Percentiles rank a stretch among this genome's conserved stretches.
These are phyloP conservation scores for Patiria pectinifera DNA, from an alignment of 53 echinoderm and acorn worm species.

Conservation along the genomic window DNA sequence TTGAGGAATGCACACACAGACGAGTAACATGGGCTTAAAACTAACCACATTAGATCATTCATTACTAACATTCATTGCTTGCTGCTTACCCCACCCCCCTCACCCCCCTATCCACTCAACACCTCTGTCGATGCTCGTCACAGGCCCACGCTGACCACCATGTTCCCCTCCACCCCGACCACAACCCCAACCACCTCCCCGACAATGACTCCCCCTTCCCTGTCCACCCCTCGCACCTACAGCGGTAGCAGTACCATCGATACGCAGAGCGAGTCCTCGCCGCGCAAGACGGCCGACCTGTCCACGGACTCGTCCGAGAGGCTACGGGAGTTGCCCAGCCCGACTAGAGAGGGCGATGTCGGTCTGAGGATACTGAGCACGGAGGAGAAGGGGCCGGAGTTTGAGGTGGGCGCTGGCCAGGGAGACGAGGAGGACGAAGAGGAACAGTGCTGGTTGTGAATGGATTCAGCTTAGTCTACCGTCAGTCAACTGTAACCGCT, in stretches of 20 bases:
- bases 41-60: background rate
- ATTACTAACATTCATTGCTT: constrained; percentile 32
- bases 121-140: constrained; percentile 4
- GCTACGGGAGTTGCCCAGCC: constrained; percentile 36
- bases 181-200: constrained; percentile 90
- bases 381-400: background rate
- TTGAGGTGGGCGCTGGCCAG: background rate
- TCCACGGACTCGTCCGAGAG: constrained; percentile 69
- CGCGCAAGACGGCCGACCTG: constrained; percentile 70
- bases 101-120: background rate
- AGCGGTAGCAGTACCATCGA: constrained; percentile 96
- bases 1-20: background rate
- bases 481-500: background rate
- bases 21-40: background rate
- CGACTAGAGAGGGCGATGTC: constrained; percentile 11
- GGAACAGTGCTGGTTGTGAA: constrained; percentile 61
- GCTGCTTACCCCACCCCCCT: constrained; percentile 28
- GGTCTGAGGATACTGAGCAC: background rate
- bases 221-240: constrained; percentile 94
- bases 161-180: constrained; percentile 91
- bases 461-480: no score
- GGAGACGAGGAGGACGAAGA: constrained; percentile 5
- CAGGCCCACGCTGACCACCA: constrained; percentile 87
- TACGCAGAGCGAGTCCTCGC: constrained; percentile 87
- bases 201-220: constrained; percentile 89